Evolutionary conservation across 1,140 invertebrate species (phyloP), one percentile per base, ranked within the genome.

Genomic region (Diplogasteroides magnus): DNA sequence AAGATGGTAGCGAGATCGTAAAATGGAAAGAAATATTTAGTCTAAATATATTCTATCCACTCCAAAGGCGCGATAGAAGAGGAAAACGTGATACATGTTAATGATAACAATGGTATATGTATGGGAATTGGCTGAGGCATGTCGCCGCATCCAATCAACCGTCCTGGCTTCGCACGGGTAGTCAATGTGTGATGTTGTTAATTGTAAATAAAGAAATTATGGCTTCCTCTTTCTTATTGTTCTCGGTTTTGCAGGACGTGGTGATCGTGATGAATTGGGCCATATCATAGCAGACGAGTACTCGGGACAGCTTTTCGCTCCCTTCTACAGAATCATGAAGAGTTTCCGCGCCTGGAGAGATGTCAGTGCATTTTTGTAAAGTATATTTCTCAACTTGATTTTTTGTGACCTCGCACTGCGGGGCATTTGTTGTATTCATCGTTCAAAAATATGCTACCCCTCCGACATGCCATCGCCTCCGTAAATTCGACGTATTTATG

Each of bases 281-380:
- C 68, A 72, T 68, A 29, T 74, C 11, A 73, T 81, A 28, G 28
- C 48, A 25, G 79, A 79, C 56, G 63, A 74, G 32, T 77, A 70
- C 67, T 65, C 60, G 28, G 77, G 77, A 11, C 60, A 31, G 14
- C 56, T 66, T 29, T 62, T 79, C 15, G 78, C 79, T 2, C 68
- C 71, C 2, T 72, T 80, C 61, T 80, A 74, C 28, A 61, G 78
- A n/a, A 73, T 83, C 48, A 25, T 59, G 25, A 74, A 82, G 31
- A 71, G 67, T 26, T 67, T 83, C 32, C 37, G 69, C 19, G 29
- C 31, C 23, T 82, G 81, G 78, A 59, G 32, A 59, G 76, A 75
- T 28, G 79, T 79, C 37, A 72, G 69, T 70, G 23, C 28, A 15
- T 62, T 60, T 27, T 31, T 23, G 25, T 73, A 1, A 23, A 0